Conservation (phyloP, 2,888 invertebrate genomes). For the Mamestra brassicae region DNA sequence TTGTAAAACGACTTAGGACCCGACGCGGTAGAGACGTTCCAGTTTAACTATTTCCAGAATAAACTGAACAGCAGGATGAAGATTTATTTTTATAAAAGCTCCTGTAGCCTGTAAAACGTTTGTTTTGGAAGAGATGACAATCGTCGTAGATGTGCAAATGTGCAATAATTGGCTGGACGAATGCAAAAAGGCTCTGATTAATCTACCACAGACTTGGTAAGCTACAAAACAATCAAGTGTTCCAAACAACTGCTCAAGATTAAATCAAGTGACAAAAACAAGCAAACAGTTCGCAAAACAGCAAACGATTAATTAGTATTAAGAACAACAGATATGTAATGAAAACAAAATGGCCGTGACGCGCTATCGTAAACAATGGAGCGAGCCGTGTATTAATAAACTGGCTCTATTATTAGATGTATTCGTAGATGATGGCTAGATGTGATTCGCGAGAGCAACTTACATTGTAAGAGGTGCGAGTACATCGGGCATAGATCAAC, state of each 20-base stretch:
- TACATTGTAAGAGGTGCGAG: constrained; percentile 20
- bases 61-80: not conserved
- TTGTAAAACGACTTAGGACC: not conserved
- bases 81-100: not conserved
- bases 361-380: constrained; percentile 61
- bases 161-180: not conserved
- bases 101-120: not conserved
- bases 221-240: not conserved
- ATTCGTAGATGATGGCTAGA: constrained; percentile 45
- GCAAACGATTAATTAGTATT: constrained; percentile 48
- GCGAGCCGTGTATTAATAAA: constrained; percentile 49
- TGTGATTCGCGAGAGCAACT: constrained; percentile 30
- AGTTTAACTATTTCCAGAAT: not conserved
- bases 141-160: not conserved
- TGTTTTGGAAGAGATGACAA: not conserved
- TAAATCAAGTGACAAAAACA: constrained; percentile 36
- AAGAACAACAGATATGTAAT: constrained; percentile 63
- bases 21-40: not conserved
- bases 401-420: constrained; percentile 48
- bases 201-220: constrained; percentile 3
- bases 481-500: constrained; percentile 7
- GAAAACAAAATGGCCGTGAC: constrained; percentile 61
- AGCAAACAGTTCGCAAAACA: constrained; percentile 34
- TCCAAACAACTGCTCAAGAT: constrained; percentile 25
- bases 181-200: not conserved